phyloP scores from a whole-genome alignment of 2,888 invertebrate species.

The Epinotia ramella region DNA sequence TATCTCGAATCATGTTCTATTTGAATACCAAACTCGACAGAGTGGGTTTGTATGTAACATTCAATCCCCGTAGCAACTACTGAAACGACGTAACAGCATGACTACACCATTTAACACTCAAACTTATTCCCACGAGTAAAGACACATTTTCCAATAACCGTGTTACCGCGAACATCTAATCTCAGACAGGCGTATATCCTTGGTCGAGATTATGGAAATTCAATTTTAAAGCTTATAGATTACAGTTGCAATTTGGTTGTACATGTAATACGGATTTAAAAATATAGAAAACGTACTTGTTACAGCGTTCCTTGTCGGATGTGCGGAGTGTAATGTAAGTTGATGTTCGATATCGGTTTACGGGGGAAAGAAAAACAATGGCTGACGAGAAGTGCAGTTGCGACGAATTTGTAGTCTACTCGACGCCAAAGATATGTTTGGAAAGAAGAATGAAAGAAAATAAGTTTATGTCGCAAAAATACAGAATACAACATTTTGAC shows the following conservation, averaged over 20 bases:
- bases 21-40: slow-evolving; percentile 49
- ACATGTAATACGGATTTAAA: background rate
- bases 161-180: background rate
- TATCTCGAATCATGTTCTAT: slow-evolving; percentile 46
- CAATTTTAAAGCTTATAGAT: background rate
- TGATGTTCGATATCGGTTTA: slow-evolving; percentile 38
- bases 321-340: slow-evolving; percentile 31
- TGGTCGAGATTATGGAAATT: background rate
- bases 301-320: slow-evolving; percentile 34
- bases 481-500: too few relatives aligned
- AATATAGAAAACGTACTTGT: slow-evolving; percentile 20
- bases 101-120: slow-evolving; percentile 5
- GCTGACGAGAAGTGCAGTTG: background rate
- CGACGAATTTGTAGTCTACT: background rate
- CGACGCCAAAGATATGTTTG: too few relatives aligned
- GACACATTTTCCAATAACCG: background rate
- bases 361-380: slow-evolving; percentile 34
- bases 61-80: slow-evolving; percentile 51
- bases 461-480: too few relatives aligned
- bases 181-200: slow-evolving; percentile 1
- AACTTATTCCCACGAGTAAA: background rate
- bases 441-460: too few relatives aligned
- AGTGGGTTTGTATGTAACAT: slow-evolving; percentile 67
- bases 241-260: background rate
- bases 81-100: slow-evolving; percentile 2